Evolutionary conservation across 2,888 invertebrate genomes (phyloP).

Genomic region (Macaria liturata): DNA sequence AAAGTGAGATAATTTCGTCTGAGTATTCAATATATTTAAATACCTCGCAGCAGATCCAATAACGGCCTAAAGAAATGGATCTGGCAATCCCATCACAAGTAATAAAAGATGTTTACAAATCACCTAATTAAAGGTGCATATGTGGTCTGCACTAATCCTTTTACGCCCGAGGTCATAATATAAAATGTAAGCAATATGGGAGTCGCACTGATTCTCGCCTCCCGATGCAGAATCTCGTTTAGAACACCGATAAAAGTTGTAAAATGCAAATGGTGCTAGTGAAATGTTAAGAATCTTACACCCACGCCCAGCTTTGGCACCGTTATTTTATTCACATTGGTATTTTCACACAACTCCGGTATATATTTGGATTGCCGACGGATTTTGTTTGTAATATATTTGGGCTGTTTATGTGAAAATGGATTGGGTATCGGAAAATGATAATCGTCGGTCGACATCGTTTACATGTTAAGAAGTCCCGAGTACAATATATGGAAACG

Average conservation of each 20-base stretch:
- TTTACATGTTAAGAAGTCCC: slow-evolving; percentile 6
- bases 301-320: slow-evolving; percentile 61
- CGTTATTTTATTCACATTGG: slow-evolving; percentile 68
- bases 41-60: slow-evolving; percentile 1
- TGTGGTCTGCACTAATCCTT: slow-evolving; percentile 45
- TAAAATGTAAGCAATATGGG: slow-evolving; percentile 61
- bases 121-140: slow-evolving; percentile 38
- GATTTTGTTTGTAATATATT: slow-evolving; percentile 43
- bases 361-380: slow-evolving; percentile 41
- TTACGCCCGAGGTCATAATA: slow-evolving; percentile 47
- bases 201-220: slow-evolving; percentile 60
- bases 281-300: slow-evolving; percentile 75
- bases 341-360: slow-evolving; percentile 53
- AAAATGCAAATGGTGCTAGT: slow-evolving; percentile 78
- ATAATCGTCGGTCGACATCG: slow-evolving; percentile 11
- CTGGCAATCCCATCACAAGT: slow-evolving; percentile 11
- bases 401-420: slow-evolving; percentile 31
- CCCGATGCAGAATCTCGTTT: slow-evolving; percentile 66
- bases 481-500: neutral
- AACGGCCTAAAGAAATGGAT: slow-evolving; percentile 11
- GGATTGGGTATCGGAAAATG: slow-evolving; percentile 19
- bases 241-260: slow-evolving; percentile 78
- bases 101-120: slow-evolving; percentile 34
- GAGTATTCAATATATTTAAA: neutral
- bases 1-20: neutral